Base-by-base conservation (phyloP, 2,113 vertebrate species). In the Arvicanthis niloticus region DNA sequence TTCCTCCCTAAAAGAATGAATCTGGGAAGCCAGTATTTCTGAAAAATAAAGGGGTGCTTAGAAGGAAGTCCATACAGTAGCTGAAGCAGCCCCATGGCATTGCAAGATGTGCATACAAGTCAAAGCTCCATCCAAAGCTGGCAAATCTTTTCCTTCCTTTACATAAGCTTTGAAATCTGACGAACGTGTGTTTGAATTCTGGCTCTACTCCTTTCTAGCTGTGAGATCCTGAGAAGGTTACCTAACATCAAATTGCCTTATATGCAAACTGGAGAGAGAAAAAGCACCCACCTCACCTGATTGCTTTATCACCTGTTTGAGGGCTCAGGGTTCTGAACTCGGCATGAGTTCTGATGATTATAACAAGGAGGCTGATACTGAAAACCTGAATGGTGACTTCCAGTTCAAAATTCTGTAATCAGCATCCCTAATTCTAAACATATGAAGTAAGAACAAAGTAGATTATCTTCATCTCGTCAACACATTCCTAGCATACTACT, bases 371-470 rank as follows among this genome's bases (percentile, higher is more conserved):
- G 4, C 12, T 45, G 53, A 87, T 67, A 29, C 5, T 92, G 31
- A 91, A 96, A 75, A 95, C 48, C 26, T 56, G 94, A 37, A 51
- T 78, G 21, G 60, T 67, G 16, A 21, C 53, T 86, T 89, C 53
- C 34, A 75, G 45, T 10, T 87, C 56, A 96, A 78, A 26, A 93
- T 84, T 87, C 56, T 72, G n/a, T 22, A 42, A 91, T 51, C 95
- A 16, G 31, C 78, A 89, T 26, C 48, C 34, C 15, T 82, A 97
- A 95, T 93, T 82, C 75, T 97, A 97, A 94, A 76, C 40, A 88
- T 80, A 91, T 34, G 51, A 95, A 73, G 12, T 77, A 89, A 75
- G 42, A n/a, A 73, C 34, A 95, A 34, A 85, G 37, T 68, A 92
- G 62, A 5, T 88, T 95, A 91, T 62, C 45, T 65, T 45, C 48